These are phyloP conservation scores for Adelosebastes latens DNA, from an alignment of 2,797 vertebrate genomes.

Conservation along the genomic window DNA sequence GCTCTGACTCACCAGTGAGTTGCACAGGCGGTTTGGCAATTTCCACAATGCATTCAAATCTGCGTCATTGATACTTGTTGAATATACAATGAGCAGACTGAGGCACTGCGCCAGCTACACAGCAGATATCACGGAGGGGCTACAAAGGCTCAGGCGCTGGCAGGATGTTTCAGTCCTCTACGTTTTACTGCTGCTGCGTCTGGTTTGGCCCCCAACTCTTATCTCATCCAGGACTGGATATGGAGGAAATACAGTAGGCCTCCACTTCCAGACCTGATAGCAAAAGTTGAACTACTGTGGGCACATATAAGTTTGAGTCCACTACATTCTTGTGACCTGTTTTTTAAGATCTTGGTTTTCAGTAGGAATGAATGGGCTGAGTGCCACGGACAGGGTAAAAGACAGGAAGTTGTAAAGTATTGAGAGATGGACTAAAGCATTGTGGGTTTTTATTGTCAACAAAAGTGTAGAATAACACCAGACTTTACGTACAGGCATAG, in stretches of 20 bases:
- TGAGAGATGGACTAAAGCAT: not conserved
- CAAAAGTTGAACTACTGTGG: not conserved
- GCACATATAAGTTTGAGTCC: not conserved
- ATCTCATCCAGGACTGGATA: conserved; percentile 26
- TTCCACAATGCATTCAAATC: conserved; percentile 41
- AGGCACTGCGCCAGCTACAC: conserved; percentile 1
- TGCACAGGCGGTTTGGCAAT: conserved; percentile 12
- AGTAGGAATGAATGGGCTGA: not conserved
- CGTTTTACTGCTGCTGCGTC: not conserved
- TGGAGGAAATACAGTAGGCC: conserved; percentile 22
- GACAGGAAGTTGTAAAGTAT: not conserved
- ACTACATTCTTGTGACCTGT: not conserved
- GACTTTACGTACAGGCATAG: not conserved
- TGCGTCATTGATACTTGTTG: conserved; percentile 34
- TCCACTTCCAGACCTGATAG: conserved; percentile 13
- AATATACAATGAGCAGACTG: conserved; percentile 14
- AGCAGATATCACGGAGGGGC: conserved; percentile 26
- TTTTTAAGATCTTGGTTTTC: not conserved
- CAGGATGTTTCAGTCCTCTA: conserved; percentile 24
- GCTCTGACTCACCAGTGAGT: conserved; percentile 43
- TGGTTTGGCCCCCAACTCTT: conserved; percentile 8
- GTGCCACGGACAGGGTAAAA: not conserved
- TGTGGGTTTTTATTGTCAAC: not conserved
- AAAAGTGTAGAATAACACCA: not conserved
- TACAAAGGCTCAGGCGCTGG: conserved; percentile 24